These are phyloP conservation scores for Macropis europaea DNA, from an alignment of 2,888 invertebrate genomes.

Conservation along the genomic window DNA sequence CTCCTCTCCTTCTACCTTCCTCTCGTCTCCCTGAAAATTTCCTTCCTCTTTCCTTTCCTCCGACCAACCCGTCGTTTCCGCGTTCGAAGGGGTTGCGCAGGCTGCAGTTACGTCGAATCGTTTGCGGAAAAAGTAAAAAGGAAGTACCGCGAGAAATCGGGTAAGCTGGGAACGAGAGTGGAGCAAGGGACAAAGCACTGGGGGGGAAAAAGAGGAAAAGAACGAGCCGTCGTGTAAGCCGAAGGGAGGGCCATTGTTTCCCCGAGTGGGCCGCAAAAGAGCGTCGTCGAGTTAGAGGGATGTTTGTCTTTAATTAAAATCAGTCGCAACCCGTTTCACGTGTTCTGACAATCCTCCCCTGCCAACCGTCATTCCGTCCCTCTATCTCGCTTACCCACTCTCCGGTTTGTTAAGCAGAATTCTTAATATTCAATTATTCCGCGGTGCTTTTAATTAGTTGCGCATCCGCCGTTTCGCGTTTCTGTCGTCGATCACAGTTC, in stretches of 20 bases:
- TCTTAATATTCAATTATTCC: constrained; percentile 77
- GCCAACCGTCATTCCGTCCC: not conserved
- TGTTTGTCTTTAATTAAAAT: constrained; percentile 79
- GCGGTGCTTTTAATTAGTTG: constrained; percentile 72
- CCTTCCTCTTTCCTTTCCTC: not conserved
- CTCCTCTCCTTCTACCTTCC: not conserved
- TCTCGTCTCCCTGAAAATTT: not conserved
- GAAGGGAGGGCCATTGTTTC: constrained; percentile 55
- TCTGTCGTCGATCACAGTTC: not conserved
- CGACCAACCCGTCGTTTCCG: not conserved
- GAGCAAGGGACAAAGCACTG: constrained; percentile 4
- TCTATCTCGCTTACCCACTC: constrained; percentile 41
- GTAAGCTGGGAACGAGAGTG: not conserved
- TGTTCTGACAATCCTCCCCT: constrained; percentile 32
- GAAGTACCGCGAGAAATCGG: constrained; percentile 54
- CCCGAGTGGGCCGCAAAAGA: constrained; percentile 60
- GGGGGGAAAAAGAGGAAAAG: constrained; percentile 43
- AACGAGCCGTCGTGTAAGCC: constrained; percentile 41
- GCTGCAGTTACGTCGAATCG: constrained; percentile 51
- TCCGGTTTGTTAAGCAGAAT: constrained; percentile 67
- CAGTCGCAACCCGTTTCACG: constrained; percentile 65
- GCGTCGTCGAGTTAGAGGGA: constrained; percentile 66
- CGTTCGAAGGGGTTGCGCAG: constrained; percentile 28
- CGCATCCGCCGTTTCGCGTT: constrained; percentile 24
- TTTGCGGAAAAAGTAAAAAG: constrained; percentile 48